phyloP scores from a whole-genome alignment of 2,113 vertebrate species.

The Ciconia stormi region DNA sequence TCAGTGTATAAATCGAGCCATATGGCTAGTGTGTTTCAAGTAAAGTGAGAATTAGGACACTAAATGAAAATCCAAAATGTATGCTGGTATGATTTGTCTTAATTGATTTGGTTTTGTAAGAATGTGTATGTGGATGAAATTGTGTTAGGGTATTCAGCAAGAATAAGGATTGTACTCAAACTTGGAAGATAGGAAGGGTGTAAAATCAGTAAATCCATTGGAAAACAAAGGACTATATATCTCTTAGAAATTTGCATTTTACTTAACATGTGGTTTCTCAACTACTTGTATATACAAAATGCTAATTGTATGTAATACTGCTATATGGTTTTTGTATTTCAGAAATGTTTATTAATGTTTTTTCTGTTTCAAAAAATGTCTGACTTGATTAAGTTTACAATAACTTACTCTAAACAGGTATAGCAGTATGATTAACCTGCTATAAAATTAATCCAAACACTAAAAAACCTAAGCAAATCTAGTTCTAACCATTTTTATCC shows the following conservation, averaged over 20 bases:
- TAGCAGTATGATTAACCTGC: background rate
- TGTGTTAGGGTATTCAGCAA: background rate
- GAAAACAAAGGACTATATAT: background rate
- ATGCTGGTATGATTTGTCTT: background rate
- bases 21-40: background rate
- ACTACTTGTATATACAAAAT: background rate
- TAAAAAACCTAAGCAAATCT: background rate
- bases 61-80: background rate
- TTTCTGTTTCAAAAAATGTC: background rate
- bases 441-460: background rate
- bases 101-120: background rate
- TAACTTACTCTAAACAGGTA: background rate
- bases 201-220: background rate
- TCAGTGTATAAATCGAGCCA: background rate
- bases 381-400: background rate
- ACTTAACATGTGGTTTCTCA: background rate
- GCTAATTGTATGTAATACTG: background rate
- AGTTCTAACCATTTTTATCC: background rate
- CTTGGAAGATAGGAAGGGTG: background rate
- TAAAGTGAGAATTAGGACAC: background rate
- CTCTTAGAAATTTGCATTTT: background rate
- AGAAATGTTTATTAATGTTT: background rate
- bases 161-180: background rate
- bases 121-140: background rate
- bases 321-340: rapidly evolving